Conservation (phyloP, 2,888 invertebrate species). For the Herminia tarsipennalis region DNA sequence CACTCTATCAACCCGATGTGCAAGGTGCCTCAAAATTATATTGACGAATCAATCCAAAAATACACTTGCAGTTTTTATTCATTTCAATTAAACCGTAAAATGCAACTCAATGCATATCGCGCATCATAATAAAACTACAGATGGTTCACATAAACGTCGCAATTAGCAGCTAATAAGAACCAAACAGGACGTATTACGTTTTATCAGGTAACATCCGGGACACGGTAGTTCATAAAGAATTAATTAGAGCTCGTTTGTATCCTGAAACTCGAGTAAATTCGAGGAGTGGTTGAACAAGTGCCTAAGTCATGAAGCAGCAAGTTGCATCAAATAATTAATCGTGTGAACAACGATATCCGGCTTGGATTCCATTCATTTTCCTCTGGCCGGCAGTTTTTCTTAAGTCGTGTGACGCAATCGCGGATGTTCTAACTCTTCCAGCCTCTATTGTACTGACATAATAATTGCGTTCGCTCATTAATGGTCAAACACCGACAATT, state of each 20-base stretch:
- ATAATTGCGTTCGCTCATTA: constrained; percentile 48
- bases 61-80: too few relatives aligned
- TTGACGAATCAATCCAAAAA: too few relatives aligned
- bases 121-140: constrained; percentile 13
- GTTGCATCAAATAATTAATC: constrained; percentile 56
- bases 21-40: too few relatives aligned
- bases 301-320: constrained; percentile 41
- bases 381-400: constrained; percentile 73
- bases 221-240: constrained; percentile 50
- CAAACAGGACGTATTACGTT: constrained; percentile 25
- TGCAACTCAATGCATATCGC: background rate
- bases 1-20: too few relatives aligned
- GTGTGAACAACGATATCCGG: constrained; percentile 80
- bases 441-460: constrained; percentile 48
- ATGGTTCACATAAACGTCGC: constrained; percentile 8
- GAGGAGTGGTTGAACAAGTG: constrained; percentile 56
- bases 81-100: background rate
- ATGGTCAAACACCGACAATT: constrained; percentile 28
- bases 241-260: constrained; percentile 66
- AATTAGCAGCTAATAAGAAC: constrained; percentile 17
- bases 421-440: constrained; percentile 61
- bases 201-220: constrained; percentile 55
- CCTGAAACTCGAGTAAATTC: constrained; percentile 69
- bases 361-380: constrained; percentile 77
- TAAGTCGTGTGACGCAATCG: constrained; percentile 72